These are phyloP conservation scores for Tokudaia tokunoshimensis DNA, from an alignment of 2,797 vertebrate species.

Conservation along the genomic window DNA sequence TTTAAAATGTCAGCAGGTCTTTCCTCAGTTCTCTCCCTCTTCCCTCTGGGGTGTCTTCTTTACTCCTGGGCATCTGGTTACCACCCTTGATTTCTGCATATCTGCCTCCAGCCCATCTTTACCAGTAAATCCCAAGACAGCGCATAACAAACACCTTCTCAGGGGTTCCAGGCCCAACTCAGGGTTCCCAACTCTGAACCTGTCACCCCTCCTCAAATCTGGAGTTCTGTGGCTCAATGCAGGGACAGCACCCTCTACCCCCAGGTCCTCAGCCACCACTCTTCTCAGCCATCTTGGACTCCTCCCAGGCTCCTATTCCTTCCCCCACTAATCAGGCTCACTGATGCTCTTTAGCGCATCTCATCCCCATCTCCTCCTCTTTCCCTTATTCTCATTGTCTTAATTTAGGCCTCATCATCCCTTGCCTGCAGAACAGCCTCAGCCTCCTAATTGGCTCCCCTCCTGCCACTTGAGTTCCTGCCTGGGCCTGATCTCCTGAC, in stretches of 20 bases:
- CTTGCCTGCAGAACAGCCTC: slow-evolving; percentile 67
- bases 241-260: not conserved
- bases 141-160: slow-evolving; percentile 42
- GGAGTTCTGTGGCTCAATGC: slow-evolving; percentile 59
- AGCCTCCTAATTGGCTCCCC: slow-evolving; percentile 72
- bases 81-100: not conserved
- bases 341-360: slow-evolving; percentile 65
- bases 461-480: slow-evolving; percentile 55
- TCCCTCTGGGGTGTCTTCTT: slow-evolving; percentile 48
- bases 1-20: slow-evolving; percentile 77
- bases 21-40: slow-evolving; percentile 36
- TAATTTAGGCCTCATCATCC: slow-evolving; percentile 77
- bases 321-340: slow-evolving; percentile 75
- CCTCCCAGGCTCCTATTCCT: slow-evolving; percentile 39
- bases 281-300: slow-evolving; percentile 28
- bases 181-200: slow-evolving; percentile 25
- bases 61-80: slow-evolving; percentile 42
- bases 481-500: slow-evolving; percentile 17
- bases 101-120: slow-evolving; percentile 50
- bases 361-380: slow-evolving; percentile 70
- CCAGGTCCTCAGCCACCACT: slow-evolving; percentile 58
- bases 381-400: slow-evolving; percentile 72
- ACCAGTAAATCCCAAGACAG: slow-evolving; percentile 42
- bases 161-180: not conserved
- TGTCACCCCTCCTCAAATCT: not conserved